Conservation (phyloP, 2,797 vertebrate genomes). For the Artibeus lituratus region DNA sequence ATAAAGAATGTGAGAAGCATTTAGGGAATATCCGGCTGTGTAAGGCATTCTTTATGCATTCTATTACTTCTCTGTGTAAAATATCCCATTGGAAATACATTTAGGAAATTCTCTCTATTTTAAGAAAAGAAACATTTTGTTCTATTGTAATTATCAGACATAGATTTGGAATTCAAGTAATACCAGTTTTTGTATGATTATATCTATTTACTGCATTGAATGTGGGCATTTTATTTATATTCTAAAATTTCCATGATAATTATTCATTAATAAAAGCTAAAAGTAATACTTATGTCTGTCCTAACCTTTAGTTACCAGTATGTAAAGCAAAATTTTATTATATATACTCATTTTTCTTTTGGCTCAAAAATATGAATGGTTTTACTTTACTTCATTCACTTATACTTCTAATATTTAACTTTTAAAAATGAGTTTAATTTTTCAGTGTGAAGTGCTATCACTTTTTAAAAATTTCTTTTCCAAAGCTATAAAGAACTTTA, state of each 20-base stretch:
- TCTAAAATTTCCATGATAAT: neutral
- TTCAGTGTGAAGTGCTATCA: neutral
- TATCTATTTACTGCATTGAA: neutral
- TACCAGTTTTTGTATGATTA: neutral
- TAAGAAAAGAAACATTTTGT: conserved; percentile 63
- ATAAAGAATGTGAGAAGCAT: conserved; percentile 29
- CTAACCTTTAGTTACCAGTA: neutral
- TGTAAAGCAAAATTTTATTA: neutral
- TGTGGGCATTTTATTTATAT: neutral
- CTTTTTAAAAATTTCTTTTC: neutral
- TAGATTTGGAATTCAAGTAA: conserved; percentile 30
- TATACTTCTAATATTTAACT: neutral
- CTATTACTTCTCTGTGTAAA: conserved; percentile 57
- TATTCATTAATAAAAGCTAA: neutral
- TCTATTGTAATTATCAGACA: conserved; percentile 45
- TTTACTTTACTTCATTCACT: neutral
- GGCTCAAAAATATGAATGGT: neutral
- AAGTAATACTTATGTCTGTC: neutral
- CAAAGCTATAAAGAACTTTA: neutral
- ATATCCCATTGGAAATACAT: conserved; percentile 52
- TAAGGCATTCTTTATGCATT: conserved; percentile 56
- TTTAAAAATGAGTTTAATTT: neutral
- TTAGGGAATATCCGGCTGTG: conserved; percentile 34
- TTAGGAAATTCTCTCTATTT: conserved; percentile 61
- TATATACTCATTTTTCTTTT: neutral